Conservation (phyloP, 1,140 invertebrate genomes). For the Triops cancriformis region DNA sequence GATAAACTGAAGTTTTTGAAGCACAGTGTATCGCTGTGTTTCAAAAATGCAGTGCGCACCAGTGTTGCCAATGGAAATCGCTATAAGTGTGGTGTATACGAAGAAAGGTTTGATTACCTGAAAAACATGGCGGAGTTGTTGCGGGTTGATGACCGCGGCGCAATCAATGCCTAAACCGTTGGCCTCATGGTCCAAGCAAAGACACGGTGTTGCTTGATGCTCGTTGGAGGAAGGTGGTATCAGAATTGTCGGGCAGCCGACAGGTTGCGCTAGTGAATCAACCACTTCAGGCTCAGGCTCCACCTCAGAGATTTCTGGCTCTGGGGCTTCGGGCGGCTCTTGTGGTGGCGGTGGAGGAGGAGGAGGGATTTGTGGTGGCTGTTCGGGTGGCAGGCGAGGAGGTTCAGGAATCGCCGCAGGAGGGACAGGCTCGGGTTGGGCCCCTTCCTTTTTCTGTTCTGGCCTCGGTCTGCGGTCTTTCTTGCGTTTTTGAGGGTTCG, state of each 20-base stretch:
- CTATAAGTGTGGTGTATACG: too few species aligned
- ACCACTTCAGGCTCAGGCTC: slow-evolving; percentile 14
- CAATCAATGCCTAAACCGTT: slow-evolving; percentile 26
- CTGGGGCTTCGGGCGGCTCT: not conserved
- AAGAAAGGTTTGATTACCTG: slow-evolving; percentile 19
- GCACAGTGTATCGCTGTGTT: too few species aligned
- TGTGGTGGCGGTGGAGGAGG: not conserved
- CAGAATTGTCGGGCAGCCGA: slow-evolving; percentile 6
- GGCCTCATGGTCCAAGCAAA: slow-evolving; percentile 25
- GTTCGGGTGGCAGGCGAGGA: not conserved
- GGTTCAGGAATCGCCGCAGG: not conserved
- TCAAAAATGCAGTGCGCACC: too few species aligned
- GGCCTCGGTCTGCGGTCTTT: not conserved
- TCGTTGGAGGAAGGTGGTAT: slow-evolving; percentile 16
- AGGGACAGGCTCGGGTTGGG: not conserved
- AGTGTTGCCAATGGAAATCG: too few species aligned
- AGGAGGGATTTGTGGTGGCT: not conserved
- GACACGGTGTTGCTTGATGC: slow-evolving; percentile 17
- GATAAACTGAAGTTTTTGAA: too few species aligned
- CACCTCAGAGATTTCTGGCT: slow-evolving; percentile 17
- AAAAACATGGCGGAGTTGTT: slow-evolving; percentile 23
- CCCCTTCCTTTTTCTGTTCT: not conserved
- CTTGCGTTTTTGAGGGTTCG: slow-evolving; percentile 17
- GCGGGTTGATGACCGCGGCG: not conserved
- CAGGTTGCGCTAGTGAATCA: not conserved